Evolutionary conservation across 1,140 invertebrate species (phyloP).

Genomic region (Venturia canescens): DNA sequence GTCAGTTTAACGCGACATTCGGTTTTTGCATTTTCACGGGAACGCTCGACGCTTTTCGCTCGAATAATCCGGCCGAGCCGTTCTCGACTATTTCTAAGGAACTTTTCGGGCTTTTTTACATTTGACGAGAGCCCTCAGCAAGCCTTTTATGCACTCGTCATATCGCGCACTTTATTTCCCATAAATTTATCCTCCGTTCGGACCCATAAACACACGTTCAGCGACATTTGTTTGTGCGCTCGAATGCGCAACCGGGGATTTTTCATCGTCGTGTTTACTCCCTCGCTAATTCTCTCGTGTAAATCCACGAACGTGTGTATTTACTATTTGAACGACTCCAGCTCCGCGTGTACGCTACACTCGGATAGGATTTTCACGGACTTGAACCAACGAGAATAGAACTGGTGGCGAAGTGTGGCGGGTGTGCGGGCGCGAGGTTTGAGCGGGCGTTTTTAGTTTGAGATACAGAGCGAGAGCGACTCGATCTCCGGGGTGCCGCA

Average conservation of each 20-base stretch:
- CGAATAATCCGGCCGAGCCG: background rate
- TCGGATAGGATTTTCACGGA: background rate
- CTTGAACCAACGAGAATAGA: conserved; percentile 24
- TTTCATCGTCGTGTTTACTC: too few relatives aligned
- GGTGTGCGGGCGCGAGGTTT: conserved; percentile 23
- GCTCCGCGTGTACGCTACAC: background rate
- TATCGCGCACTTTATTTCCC: too few relatives aligned
- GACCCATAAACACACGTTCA: too few relatives aligned
- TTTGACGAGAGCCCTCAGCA: too few relatives aligned
- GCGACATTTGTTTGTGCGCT: too few relatives aligned
- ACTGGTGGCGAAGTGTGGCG: background rate
- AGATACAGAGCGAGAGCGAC: conserved; percentile 39
- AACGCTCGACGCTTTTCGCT: conserved; percentile 60
- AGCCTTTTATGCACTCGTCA: too few relatives aligned
- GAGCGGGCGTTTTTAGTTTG: conserved; percentile 36
- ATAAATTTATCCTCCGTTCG: too few relatives aligned
- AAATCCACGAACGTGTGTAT: background rate
- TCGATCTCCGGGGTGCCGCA: conserved; percentile 31
- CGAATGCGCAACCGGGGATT: too few relatives aligned
- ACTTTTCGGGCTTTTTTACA: background rate
- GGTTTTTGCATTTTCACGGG: conserved; percentile 72
- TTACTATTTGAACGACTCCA: conserved; percentile 10
- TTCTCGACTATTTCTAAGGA: background rate
- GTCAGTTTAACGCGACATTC: conserved; percentile 69
- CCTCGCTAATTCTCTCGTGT: background rate